phyloP scores from a whole-genome alignment of 2,113 vertebrate genomes.

The Campylorhamphus procurvoides region DNA sequence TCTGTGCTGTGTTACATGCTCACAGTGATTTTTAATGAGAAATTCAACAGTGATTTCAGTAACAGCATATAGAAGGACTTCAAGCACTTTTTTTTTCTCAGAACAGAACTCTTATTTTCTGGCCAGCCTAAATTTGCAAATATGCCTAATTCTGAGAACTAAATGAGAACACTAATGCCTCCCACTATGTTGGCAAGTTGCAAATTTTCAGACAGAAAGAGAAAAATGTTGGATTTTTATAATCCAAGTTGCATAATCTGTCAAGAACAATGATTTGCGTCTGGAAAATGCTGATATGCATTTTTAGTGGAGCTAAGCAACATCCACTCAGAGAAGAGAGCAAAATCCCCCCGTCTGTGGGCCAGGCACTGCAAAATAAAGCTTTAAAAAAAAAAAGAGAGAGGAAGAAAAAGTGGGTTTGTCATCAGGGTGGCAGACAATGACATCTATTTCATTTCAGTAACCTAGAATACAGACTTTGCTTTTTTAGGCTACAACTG shows the following conservation, averaged over 20 bases:
- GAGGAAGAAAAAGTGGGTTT: background rate
- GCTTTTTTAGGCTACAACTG: background rate
- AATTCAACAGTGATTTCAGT: background rate
- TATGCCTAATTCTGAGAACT: background rate
- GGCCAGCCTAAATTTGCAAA: background rate
- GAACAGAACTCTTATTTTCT: background rate
- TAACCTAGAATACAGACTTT: background rate
- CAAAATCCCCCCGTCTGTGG: background rate
- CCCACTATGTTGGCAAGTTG: background rate
- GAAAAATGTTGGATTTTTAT: slow-evolving; percentile 15
- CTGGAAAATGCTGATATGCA: background rate
- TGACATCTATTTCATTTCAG: background rate
- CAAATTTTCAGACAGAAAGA: background rate
- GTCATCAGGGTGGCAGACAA: background rate
- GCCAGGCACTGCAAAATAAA: background rate
- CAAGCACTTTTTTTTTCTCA: background rate
- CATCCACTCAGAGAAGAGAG: background rate
- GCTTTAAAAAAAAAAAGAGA: background rate
- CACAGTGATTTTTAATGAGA: background rate
- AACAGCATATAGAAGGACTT: background rate
- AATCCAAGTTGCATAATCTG: slow-evolving; percentile 21
- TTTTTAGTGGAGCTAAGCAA: slow-evolving; percentile 22
- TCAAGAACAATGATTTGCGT: background rate
- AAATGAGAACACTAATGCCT: background rate
- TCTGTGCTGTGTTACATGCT: background rate